Evolutionary conservation across 2,888 invertebrate genomes (phyloP).

Genomic region (Hemistola chrysoprasaria): DNA sequence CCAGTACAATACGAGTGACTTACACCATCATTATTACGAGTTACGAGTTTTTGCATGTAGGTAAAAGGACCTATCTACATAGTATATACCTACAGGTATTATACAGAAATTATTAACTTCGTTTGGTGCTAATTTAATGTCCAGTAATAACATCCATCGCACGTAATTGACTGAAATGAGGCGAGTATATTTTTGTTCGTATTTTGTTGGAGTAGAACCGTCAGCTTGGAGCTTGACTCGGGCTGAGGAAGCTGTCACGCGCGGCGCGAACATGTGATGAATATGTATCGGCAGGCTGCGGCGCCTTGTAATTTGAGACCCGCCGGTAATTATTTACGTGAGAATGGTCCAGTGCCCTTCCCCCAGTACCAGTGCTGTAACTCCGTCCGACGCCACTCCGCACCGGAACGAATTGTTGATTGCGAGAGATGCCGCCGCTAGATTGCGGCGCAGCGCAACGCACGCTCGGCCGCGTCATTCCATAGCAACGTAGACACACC

Average conservation of each 20-base stretch:
- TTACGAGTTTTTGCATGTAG: too few relatives aligned
- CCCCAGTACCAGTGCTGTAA: slow-evolving; percentile 31
- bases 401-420: slow-evolving; percentile 78
- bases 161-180: slow-evolving; percentile 38
- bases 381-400: slow-evolving; percentile 16
- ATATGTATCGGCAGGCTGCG: slow-evolving; percentile 76
- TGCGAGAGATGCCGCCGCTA: slow-evolving; percentile 73
- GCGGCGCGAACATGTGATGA: slow-evolving; percentile 76
- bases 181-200: slow-evolving; percentile 34
- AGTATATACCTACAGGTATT: too few relatives aligned
- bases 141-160: slow-evolving; percentile 21
- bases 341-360: slow-evolving; percentile 62
- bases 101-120: slow-evolving; percentile 14
- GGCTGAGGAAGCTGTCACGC: slow-evolving; percentile 78
- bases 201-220: slow-evolving; percentile 7
- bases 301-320: slow-evolving; percentile 80
- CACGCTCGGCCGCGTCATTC: slow-evolving; percentile 42
- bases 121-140: slow-evolving; percentile 22
- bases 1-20: too few relatives aligned
- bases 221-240: slow-evolving; percentile 30
- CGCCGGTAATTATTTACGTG: slow-evolving; percentile 81
- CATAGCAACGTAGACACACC: neutral
- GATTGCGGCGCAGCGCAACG: slow-evolving; percentile 67
- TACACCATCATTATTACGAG: too few relatives aligned
- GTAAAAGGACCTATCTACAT: too few relatives aligned